Base-by-base conservation (phyloP, 2,797 vertebrate genomes). In the Ataeniobius toweri region DNA sequence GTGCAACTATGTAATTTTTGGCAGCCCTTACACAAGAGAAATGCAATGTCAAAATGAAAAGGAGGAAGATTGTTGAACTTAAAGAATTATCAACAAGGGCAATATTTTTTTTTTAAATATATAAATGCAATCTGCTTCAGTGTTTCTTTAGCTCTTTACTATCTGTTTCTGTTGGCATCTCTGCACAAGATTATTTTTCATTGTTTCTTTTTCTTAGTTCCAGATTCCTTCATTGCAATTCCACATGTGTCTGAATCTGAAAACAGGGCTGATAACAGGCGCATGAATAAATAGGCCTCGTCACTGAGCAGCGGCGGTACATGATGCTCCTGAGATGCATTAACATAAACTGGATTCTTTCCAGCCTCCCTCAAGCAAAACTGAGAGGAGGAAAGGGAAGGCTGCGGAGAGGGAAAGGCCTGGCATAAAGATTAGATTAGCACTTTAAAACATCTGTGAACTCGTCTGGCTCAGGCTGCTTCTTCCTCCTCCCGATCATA, bases 381-480 rank as follows among this genome's bases (percentile, higher is more conserved):
- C 77, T 51, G 77, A 83, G 83, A 84, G 67, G 79, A 89, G 80
- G 84, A 88, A 89, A 59, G 72, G 84, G 83, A 78, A 80, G 46
- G 41, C 74, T n/a, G 74, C 82, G 79, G 78, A 86, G 86, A 87
- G 82, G 88, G 83, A 86, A 88, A 95, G 88, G 94, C 94, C 95
- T 96, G 96, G 95, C 94, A 93, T 95, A 94, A 91, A 95, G 94
- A 96, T 96, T 94, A 96, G 95, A 96, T 96, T 96, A 95, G 94
- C 94, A 91, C 94, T 95, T 95, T 94, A 94, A 95, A 96, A 96
- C 96, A 96, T 96, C 95, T 96, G 96, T 92, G 91, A 93, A 92
- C 87, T 94, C 82, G 90, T 95, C 94, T 89, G 88, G 92, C 91
- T 93, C 88, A 79, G 91, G 88, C 91, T 92, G 92, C 92, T 31